Percentiles rank a stretch among this genome's conserved stretches.
Conservation (phyloP, 2,797 vertebrate genomes). For the Ptychadena robeensis region DNA sequence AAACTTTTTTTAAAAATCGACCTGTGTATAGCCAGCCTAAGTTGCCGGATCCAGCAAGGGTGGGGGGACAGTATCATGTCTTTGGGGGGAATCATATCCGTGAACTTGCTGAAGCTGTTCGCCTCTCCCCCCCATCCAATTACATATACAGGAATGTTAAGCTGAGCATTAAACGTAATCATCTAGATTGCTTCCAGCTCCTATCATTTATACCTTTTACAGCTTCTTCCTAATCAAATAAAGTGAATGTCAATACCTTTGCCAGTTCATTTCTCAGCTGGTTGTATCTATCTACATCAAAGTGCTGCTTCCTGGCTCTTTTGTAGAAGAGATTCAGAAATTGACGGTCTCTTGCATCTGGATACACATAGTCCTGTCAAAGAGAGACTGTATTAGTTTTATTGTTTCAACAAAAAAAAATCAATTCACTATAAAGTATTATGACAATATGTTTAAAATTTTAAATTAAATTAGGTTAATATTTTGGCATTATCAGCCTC, state of each 20-base stretch:
- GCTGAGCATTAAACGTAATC: neutral
- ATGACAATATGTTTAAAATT: neutral
- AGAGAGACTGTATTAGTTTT: slow-evolving; percentile 27
- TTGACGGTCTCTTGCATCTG: slow-evolving; percentile 81
- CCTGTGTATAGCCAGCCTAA: too few species aligned
- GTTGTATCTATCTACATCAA: slow-evolving; percentile 87
- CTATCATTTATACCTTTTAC: neutral
- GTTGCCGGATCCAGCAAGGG: too few species aligned
- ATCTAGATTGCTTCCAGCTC: neutral
- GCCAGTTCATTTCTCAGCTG: slow-evolving; percentile 84
- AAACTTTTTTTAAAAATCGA: too few species aligned
- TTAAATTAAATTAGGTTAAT: too few species aligned
- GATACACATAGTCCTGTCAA: slow-evolving; percentile 87
- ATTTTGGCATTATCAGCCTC: too few species aligned
- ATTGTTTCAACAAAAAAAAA: neutral
- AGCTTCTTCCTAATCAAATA: neutral
- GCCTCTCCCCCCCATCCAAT: too few species aligned
- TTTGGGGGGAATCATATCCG: too few species aligned
- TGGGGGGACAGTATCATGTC: too few species aligned
- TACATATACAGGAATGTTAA: neutral
- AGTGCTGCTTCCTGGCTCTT: slow-evolving; percentile 78
- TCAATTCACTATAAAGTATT: neutral
- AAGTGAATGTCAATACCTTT: slow-evolving; percentile 75
- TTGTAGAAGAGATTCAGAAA: slow-evolving; percentile 88
- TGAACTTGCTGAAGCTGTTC: too few species aligned